Conservation (phyloP, 92 coral and sea anemone genomes). For the Paramuricea clavata region DNA sequence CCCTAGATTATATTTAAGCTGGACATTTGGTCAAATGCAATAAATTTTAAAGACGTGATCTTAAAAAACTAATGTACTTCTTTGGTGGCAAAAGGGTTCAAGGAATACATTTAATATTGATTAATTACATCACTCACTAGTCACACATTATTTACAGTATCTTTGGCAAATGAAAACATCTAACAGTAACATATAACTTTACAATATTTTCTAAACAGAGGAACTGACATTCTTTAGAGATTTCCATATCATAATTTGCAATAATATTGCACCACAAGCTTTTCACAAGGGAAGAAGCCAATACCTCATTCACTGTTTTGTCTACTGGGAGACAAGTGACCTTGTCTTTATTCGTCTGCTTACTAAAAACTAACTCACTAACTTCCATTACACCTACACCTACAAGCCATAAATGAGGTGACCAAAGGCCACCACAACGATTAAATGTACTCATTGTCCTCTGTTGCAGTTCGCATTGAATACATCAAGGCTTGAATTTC, state of each 20-base stretch:
- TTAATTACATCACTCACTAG: slow-evolving; percentile 17
- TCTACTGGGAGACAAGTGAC: slow-evolving; percentile 31
- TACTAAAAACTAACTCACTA: slow-evolving; percentile 25
- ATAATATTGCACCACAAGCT: slow-evolving; percentile 42
- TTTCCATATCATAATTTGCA: slow-evolving; percentile 32
- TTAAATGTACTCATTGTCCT: slow-evolving; percentile 3
- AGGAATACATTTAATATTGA: background rate
- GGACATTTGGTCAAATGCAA: too few relatives aligned
- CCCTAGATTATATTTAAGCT: too few relatives aligned
- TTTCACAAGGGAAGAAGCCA: slow-evolving; percentile 22
- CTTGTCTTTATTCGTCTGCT: slow-evolving; percentile 33
- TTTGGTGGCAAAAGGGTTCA: too few relatives aligned
- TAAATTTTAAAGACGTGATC: too few relatives aligned
- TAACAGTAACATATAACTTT: slow-evolving; percentile 39
- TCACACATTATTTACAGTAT: slow-evolving; percentile 36
- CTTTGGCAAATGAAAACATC: slow-evolving; percentile 36
- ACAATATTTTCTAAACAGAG: slow-evolving; percentile 42
- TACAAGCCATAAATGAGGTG: slow-evolving; percentile 31
- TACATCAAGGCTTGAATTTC: slow-evolving; percentile 31
- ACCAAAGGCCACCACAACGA: slow-evolving; percentile 47
- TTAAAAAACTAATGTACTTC: too few relatives aligned
- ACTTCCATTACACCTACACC: slow-evolving; percentile 6
- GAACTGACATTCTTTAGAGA: slow-evolving; percentile 34
- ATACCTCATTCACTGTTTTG: slow-evolving; percentile 27
- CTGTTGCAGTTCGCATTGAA: slow-evolving; percentile 22